phyloP scores from a whole-genome alignment of 2,888 invertebrate genomes.

The Eristalis pertinax region DNA sequence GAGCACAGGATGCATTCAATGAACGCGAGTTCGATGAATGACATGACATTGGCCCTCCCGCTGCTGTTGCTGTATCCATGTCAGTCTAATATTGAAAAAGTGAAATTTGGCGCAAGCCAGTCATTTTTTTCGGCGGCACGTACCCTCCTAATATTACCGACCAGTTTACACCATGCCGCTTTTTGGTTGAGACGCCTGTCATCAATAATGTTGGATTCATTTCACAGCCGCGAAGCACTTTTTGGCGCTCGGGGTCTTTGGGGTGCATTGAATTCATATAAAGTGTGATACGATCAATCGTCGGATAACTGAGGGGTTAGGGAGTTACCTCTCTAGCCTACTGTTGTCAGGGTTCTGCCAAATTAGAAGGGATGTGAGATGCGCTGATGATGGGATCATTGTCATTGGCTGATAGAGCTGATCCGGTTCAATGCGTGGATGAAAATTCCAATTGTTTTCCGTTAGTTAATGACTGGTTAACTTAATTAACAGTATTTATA shows the following conservation, averaged over 20 bases:
- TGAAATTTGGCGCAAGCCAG: slow-evolving; percentile 68
- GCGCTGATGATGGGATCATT: slow-evolving; percentile 43
- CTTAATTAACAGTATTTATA: no score
- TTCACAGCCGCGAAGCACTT: slow-evolving; percentile 27
- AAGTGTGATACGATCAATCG: slow-evolving; percentile 70
- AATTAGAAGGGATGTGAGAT: background rate
- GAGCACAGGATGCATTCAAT: slow-evolving; percentile 66
- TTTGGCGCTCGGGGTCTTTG: slow-evolving; percentile 59
- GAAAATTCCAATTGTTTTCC: no score
- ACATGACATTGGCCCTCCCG: slow-evolving; percentile 64
- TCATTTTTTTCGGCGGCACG: slow-evolving; percentile 51
- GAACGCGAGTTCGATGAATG: slow-evolving; percentile 75
- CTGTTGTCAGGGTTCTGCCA: no score
- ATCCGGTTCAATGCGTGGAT: slow-evolving; percentile 27
- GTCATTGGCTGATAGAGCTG: slow-evolving; percentile 53
- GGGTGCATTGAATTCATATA: slow-evolving; percentile 65
- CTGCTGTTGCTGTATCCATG: slow-evolving; percentile 28
- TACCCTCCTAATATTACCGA: slow-evolving; percentile 51
- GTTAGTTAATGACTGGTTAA: no score
- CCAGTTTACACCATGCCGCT: slow-evolving; percentile 57
- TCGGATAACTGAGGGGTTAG: slow-evolving; percentile 55
- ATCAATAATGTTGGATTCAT: slow-evolving; percentile 67
- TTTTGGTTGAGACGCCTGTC: slow-evolving; percentile 60
- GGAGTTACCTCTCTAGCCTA: background rate
- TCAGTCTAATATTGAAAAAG: slow-evolving; percentile 68